A percentile compares a stretch with the other conserved stretches of the same genome.
These are phyloP conservation scores for Galbula dea DNA, from an alignment of 2,113 vertebrate species.

Conservation along the genomic window DNA sequence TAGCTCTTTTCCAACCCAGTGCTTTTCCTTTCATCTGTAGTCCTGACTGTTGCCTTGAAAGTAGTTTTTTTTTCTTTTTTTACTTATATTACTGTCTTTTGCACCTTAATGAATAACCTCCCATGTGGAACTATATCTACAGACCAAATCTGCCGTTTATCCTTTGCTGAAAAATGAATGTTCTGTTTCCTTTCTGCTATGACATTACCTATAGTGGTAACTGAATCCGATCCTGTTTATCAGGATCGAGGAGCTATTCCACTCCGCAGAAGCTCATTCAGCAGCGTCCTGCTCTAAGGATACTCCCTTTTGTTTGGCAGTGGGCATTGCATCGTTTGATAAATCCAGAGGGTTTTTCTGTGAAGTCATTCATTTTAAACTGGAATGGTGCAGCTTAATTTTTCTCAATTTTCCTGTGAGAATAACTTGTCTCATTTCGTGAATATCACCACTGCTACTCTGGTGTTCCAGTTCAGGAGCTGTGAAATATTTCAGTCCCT, in stretches of 20 bases:
- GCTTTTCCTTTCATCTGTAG: neutral
- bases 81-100: too few species aligned
- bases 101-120: neutral
- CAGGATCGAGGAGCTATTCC: neutral
- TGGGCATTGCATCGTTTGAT: neutral
- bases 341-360: neutral
- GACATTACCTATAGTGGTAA: neutral
- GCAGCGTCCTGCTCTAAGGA: neutral
- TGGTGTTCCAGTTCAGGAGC: neutral
- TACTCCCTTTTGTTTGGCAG: neutral
- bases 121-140: neutral
- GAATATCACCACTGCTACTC: neutral
- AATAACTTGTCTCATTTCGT: neutral
- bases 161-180: neutral
- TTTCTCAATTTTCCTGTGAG: neutral
- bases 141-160: neutral
- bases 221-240: neutral
- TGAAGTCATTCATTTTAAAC: neutral
- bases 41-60: neutral
- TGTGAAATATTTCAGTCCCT: neutral
- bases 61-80: neutral
- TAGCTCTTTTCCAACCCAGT: neutral
- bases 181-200: neutral
- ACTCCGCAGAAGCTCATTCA: neutral
- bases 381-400: neutral